Percentiles rank a stretch among this genome's conserved stretches.
These are phyloP conservation scores for Amphibalanus amphitrite DNA, from an alignment of 1,140 invertebrate genomes.

Conservation along the genomic window DNA sequence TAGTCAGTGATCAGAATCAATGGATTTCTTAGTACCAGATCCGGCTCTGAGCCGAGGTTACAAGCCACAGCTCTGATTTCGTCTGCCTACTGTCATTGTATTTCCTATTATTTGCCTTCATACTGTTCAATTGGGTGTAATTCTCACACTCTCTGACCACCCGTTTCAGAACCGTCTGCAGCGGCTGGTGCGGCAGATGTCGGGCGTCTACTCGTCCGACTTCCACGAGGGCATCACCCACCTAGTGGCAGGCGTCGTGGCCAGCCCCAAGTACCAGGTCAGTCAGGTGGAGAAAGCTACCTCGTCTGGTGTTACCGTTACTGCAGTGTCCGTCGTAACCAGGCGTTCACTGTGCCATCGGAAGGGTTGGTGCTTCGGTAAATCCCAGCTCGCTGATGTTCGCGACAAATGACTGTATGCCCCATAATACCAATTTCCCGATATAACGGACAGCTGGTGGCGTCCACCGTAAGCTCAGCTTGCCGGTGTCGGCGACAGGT, in stretches of 20 bases:
- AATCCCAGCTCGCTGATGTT: no score
- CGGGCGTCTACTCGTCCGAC: conserved; percentile 49
- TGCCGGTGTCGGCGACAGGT: no score
- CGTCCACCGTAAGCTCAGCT: no score
- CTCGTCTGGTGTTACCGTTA: no score
- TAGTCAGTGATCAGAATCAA: neutral
- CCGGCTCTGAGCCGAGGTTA: no score
- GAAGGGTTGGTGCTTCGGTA: no score
- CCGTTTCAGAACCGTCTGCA: conserved; percentile 36
- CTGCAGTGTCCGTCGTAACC: no score
- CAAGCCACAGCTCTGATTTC: neutral
- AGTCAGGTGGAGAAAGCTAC: no score
- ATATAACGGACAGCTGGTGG: no score
- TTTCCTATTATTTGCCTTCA: neutral
- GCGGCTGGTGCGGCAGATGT: conserved; percentile 59
- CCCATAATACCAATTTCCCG: no score
- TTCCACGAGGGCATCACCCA: conserved; percentile 59
- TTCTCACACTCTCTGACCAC: neutral
- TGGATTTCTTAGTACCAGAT: conserved; percentile 10
- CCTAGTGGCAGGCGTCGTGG: conserved; percentile 44
- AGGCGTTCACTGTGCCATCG: no score
- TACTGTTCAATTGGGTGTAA: neutral
- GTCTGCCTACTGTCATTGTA: neutral
- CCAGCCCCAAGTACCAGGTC: conserved; percentile 17
- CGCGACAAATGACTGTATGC: no score